Conservation (phyloP, 2,113 vertebrate genomes). For the Dasypus novemcinctus region DNA sequence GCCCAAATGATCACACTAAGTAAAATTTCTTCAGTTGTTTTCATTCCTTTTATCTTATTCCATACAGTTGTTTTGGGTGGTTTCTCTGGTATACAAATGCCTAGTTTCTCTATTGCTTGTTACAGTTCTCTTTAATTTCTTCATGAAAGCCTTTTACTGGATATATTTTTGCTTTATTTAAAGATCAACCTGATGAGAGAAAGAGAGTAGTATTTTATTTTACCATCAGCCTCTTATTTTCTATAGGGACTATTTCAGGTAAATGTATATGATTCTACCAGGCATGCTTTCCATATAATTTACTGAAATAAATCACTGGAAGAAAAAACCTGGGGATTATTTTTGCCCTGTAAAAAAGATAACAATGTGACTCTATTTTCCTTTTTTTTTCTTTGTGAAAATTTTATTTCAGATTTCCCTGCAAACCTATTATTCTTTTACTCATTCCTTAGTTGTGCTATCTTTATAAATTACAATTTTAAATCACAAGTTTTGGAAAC, state of each 20-base stretch:
- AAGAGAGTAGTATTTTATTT: slow-evolving; percentile 53
- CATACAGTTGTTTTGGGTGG: slow-evolving; percentile 55
- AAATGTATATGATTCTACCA: slow-evolving; percentile 28
- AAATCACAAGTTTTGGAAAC: slow-evolving; percentile 27
- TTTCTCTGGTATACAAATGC: slow-evolving; percentile 51
- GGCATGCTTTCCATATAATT: slow-evolving; percentile 8
- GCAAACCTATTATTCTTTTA: slow-evolving; percentile 5
- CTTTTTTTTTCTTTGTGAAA: slow-evolving; percentile 54
- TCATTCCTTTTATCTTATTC: slow-evolving; percentile 40
- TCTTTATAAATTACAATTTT: background rate
- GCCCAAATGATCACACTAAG: slow-evolving; percentile 51
- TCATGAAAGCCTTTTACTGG: slow-evolving; percentile 60
- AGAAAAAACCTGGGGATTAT: background rate
- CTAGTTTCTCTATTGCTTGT: slow-evolving; percentile 57
- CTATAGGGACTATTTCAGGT: slow-evolving; percentile 61
- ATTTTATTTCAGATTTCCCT: slow-evolving; percentile 51
- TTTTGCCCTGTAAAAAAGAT: slow-evolving; percentile 46
- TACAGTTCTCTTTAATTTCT: slow-evolving; percentile 66
- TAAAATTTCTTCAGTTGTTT: slow-evolving; percentile 52
- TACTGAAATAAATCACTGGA: slow-evolving; percentile 64
- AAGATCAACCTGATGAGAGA: slow-evolving; percentile 67
- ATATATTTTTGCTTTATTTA: slow-evolving; percentile 59
- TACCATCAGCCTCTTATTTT: slow-evolving; percentile 42
- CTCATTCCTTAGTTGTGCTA: background rate
- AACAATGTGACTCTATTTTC: slow-evolving; percentile 50